These are phyloP conservation scores for Horisme vitalbata DNA, from an alignment of 2,888 invertebrate genomes.

Conservation along the genomic window DNA sequence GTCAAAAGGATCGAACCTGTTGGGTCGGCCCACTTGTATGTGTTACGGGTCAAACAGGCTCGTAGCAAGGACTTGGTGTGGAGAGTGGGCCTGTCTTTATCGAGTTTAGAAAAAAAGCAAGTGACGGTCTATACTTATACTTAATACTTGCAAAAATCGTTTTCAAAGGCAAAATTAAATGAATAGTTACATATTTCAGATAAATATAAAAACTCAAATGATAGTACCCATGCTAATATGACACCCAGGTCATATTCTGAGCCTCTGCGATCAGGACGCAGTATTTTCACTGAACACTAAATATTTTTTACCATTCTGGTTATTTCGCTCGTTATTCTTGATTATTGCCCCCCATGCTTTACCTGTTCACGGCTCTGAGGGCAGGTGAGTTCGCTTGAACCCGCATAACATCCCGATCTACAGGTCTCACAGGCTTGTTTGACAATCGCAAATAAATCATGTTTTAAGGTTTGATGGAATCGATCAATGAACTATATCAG, in stretches of 20 bases:
- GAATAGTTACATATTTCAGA: too few relatives aligned
- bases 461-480: slow-evolving; percentile 24
- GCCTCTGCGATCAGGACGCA: too few relatives aligned
- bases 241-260: too few relatives aligned
- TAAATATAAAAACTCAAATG: too few relatives aligned
- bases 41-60: slow-evolving; percentile 61
- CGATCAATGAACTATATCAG: slow-evolving; percentile 14
- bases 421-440: slow-evolving; percentile 56
- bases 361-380: neutral
- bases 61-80: slow-evolving; percentile 9
- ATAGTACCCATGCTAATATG: too few relatives aligned
- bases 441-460: slow-evolving; percentile 74
- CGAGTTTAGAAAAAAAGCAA: too few relatives aligned
- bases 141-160: too few relatives aligned
- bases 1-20: slow-evolving; percentile 68
- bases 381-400: slow-evolving; percentile 46
- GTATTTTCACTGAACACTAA: neutral
- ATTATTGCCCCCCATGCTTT: too few relatives aligned
- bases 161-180: too few relatives aligned
- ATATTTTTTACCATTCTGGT: too few relatives aligned
- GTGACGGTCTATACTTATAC: too few relatives aligned
- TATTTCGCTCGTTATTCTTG: too few relatives aligned
- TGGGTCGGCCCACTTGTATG: slow-evolving; percentile 60
- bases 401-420: slow-evolving; percentile 63
- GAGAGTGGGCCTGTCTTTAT: neutral